These are phyloP conservation scores for Hycleus phaleratus DNA, from an alignment of 1,140 invertebrate species.

Conservation along the genomic window DNA sequence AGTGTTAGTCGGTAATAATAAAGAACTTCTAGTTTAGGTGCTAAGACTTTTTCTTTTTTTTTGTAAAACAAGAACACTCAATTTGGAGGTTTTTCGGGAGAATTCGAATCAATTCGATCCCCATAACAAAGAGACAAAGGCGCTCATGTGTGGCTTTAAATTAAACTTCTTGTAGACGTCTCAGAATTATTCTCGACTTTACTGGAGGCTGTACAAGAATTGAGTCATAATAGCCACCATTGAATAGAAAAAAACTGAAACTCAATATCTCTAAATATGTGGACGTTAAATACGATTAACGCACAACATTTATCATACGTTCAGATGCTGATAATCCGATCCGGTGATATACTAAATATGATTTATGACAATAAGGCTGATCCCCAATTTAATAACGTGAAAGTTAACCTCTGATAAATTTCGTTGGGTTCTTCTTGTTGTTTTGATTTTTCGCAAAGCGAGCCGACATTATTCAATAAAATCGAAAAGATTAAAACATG, in stretches of 20 bases:
- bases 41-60: too few species aligned
- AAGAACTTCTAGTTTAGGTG: too few species aligned
- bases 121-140: too few species aligned
- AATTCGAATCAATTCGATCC: too few species aligned
- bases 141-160: too few species aligned
- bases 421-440: neutral
- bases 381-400: conserved; percentile 14
- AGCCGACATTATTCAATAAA: conserved; percentile 10
- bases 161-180: too few species aligned
- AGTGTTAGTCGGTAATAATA: too few species aligned
- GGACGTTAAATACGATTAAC: conserved; percentile 12
- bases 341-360: conserved; percentile 17
- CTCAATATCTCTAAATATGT: conserved; percentile 6
- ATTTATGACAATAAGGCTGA: conserved; percentile 11
- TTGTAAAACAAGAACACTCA: too few species aligned
- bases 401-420: conserved; percentile 15
- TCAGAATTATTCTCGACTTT: too few species aligned
- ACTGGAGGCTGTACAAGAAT: neutral
- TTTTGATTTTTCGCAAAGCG: conserved; percentile 8
- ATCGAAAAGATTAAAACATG: conserved; percentile 8
- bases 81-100: too few species aligned
- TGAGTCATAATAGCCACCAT: conserved; percentile 5
- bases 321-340: conserved; percentile 10
- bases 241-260: conserved; percentile 8
- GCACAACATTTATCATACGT: conserved; percentile 11